These are phyloP conservation scores for Heliconius melpomene DNA, from an alignment of 1,140 invertebrate species.

Conservation along the genomic window DNA sequence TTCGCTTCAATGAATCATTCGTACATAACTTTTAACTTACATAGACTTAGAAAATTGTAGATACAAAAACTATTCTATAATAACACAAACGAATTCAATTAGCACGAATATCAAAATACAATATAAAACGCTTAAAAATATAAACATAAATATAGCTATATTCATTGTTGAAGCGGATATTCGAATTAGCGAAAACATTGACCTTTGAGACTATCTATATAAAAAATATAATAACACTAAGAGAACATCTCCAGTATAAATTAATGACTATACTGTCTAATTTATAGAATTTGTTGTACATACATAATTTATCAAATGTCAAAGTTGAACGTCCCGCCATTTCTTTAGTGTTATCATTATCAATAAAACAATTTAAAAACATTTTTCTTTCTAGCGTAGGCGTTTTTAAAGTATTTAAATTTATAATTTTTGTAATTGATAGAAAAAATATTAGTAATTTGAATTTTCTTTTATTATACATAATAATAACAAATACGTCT, in stretches of 20 bases:
- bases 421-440: too few relatives aligned
- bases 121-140: constrained; percentile 4
- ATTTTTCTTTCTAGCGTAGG: too few relatives aligned
- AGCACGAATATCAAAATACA: neutral
- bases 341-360: neutral
- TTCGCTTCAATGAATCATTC: too few relatives aligned
- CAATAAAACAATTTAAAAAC: neutral
- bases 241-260: constrained; percentile 11
- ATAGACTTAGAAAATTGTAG: neutral
- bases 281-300: neutral
- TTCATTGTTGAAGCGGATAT: constrained; percentile 20
- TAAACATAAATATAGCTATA: neutral
- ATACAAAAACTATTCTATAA: neutral
- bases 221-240: constrained; percentile 19
- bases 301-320: constrained; percentile 13
- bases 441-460: too few relatives aligned
- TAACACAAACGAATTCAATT: neutral
- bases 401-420: too few relatives aligned
- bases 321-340: constrained; percentile 13
- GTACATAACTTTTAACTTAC: too few relatives aligned
- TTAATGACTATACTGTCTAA: constrained; percentile 1
- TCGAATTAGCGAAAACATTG: constrained; percentile 22
- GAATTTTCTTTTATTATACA: too few relatives aligned
- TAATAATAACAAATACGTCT: too few relatives aligned
- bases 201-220: constrained; percentile 5